Evolutionary conservation across 2,113 vertebrate genomes (phyloP), one percentile per base, ranked within the genome.

Genomic region (Lathamus discolor): DNA sequence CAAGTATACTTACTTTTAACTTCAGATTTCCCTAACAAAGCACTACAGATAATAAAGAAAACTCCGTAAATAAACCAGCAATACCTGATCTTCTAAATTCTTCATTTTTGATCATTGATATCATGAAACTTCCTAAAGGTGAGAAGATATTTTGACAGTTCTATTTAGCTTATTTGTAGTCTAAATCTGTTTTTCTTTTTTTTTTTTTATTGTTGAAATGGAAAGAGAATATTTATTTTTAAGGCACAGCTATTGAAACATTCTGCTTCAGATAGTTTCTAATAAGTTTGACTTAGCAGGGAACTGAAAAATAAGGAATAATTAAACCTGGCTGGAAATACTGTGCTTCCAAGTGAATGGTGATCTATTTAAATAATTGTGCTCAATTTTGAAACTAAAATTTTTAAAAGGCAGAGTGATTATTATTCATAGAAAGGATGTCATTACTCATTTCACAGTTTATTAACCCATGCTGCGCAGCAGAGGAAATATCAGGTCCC

Each of bases 181-280:
- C 80, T 83, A 44, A 96, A 89, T 97, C 46, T 62, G 39, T 11
- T 33, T 57, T 22, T 83, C 25, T 25, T 16, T 25, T 17, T 5
- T 11, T 23, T 39, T 24, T 27, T 70, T 43, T 1, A n/a, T 48
- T 49, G 11, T 69, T 83, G 92, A 72, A 97, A 92, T 59, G 63
- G 92, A 93, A 94, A 94, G 82, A 90, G 39, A 92, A 59, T 86
- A 90, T 92, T 97, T 97, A 81, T 96, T 98, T 98, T 97, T 92
- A 88, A 94, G 93, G 80, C 41, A 51, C 95, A 98, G 83, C 94
- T 98, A 95, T 97, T 97, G 96, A 96, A 95, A 91, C 52, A 87
- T 59, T 90, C 68, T 88, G 62, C 75, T 92, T 91, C 88, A 88
- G 83, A 33, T 52, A 77, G 48, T 86, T 97, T 97, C 86, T 91